Evolutionary conservation across 2,888 invertebrate genomes (phyloP).

Genomic region (Drosophila nigritarsus): DNA sequence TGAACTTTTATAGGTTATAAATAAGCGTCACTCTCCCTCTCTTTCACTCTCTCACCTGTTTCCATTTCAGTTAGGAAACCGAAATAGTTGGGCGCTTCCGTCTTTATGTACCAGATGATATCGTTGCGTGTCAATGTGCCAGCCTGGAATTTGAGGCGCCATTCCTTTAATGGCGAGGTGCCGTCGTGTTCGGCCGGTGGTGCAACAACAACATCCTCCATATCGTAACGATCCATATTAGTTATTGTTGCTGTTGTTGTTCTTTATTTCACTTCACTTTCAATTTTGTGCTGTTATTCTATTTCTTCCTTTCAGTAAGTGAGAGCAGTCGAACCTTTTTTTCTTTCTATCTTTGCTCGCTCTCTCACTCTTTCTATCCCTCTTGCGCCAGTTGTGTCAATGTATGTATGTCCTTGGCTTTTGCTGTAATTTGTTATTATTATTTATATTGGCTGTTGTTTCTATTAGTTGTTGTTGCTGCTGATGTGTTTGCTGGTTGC

Average conservation of each 20-base stretch:
- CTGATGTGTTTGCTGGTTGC: conserved; percentile 23
- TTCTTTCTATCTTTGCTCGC: conserved; percentile 3
- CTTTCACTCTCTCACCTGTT: conserved; percentile 79
- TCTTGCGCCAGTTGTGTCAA: conserved; percentile 3
- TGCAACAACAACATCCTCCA: conserved; percentile 81
- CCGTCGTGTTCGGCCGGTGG: conserved; percentile 57
- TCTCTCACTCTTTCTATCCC: conserved; percentile 7
- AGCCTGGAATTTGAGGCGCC: conserved; percentile 84
- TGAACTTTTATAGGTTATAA: conserved; percentile 4
- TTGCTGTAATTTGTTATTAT: conserved; percentile 14
- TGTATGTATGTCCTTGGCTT: conserved; percentile 46
- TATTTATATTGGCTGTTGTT: conserved; percentile 6
- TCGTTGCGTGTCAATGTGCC: conserved; percentile 82
- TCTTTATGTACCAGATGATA: conserved; percentile 83
- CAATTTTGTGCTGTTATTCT: conserved; percentile 10
- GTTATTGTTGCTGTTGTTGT: conserved; percentile 3
- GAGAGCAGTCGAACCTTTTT: conserved; percentile 4
- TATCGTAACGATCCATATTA: conserved; percentile 80
- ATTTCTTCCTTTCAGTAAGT: not conserved
- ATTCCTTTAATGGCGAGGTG: conserved; percentile 83
- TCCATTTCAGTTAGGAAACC: conserved; percentile 81
- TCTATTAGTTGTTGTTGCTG: conserved; percentile 8
- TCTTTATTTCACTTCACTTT: conserved; percentile 4
- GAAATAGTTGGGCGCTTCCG: conserved; percentile 83
- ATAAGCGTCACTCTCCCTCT: not conserved